Base-by-base conservation (phyloP, 2,797 vertebrate species). In the Manis crassicaudata region DNA sequence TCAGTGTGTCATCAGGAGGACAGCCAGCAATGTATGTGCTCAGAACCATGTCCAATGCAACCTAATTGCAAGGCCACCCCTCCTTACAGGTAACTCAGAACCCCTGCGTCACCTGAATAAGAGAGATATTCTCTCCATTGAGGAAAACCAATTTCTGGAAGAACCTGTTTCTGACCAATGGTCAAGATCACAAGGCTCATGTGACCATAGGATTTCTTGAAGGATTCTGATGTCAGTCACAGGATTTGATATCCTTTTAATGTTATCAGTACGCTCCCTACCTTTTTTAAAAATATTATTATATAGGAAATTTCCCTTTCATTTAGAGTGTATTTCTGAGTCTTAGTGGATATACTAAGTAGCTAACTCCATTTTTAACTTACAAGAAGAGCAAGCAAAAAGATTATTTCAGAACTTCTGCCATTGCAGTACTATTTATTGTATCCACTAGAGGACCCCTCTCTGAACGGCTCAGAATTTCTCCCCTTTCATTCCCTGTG, bases 381-480 rank as follows among this genome's bases (percentile, higher is more conserved):
- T 95, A 96, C 63, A 94, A 58, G 4, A 35, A 68, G 29, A 54
- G 88, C 56, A 97, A 90, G 92, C 77, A 89, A 97, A 43, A 76
- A 98, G 91, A 96, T 17, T 73, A 60, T 86, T 93, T 97, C 58
- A 94, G 96, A 98, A 96, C 25, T 60, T 0, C 72, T 97, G 77
- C 63, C 85, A 90, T 7, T 83, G 89, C 50, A 68, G 82, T 97
- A 12, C 90, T 98, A 82, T 94, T 95, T 0, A 5, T 85, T 96
- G 76, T 89, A 73, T 97, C 86, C 94, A 96, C 85, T 91, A 95
- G 94, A 96, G 97, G 95, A 85, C 67, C 79, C 58, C 32, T 95
- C 50, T 97, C 0, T 50, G 72, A 94, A 67, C 86, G 65, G 37
- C 35, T 52, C 54, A 85, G 92, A 95, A 72, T 96, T 91, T 88